Percentiles rank a stretch among this genome's conserved stretches.
phyloP scores from a whole-genome alignment of 2,888 invertebrate genomes.

The Thalpophila matura region DNA sequence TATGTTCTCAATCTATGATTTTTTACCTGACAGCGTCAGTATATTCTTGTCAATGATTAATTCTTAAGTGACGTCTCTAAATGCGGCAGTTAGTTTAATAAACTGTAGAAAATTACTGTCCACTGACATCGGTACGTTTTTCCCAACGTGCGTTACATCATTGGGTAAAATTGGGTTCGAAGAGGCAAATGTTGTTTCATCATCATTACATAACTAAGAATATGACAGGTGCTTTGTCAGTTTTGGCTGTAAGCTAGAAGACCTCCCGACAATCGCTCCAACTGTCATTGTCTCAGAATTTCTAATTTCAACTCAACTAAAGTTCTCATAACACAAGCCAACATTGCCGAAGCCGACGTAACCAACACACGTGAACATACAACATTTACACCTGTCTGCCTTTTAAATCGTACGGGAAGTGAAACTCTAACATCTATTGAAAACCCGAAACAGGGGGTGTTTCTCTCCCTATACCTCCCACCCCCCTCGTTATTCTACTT shows the following conservation, averaged over 20 bases:
- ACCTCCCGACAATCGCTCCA: background rate
- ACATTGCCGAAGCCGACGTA: constrained; percentile 13
- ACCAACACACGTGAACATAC: constrained; percentile 58
- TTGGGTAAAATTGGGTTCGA: too few species aligned
- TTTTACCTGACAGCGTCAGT: too few species aligned
- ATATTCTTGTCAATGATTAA: too few species aligned
- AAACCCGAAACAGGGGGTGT: constrained; percentile 89
- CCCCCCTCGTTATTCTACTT: constrained; percentile 84
- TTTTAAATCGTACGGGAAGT: constrained; percentile 83
- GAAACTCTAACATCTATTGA: constrained; percentile 90
- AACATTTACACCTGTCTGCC: constrained; percentile 83
- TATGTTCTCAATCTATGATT: too few species aligned
- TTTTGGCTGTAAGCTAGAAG: too few species aligned
- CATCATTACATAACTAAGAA: background rate
- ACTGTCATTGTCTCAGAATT: background rate
- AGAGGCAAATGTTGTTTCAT: too few species aligned
- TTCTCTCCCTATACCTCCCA: constrained; percentile 62
- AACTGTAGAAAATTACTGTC: too few species aligned
- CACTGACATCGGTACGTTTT: too few species aligned
- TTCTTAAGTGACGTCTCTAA: too few species aligned
- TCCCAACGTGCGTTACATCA: too few species aligned
- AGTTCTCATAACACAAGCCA: constrained; percentile 24
- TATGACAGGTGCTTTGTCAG: background rate
- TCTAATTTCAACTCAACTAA: constrained; percentile 9
- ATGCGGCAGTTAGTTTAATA: too few species aligned